Evolutionary conservation across 2,113 vertebrate genomes (phyloP).

Genomic region (Peucedramus taeniatus): DNA sequence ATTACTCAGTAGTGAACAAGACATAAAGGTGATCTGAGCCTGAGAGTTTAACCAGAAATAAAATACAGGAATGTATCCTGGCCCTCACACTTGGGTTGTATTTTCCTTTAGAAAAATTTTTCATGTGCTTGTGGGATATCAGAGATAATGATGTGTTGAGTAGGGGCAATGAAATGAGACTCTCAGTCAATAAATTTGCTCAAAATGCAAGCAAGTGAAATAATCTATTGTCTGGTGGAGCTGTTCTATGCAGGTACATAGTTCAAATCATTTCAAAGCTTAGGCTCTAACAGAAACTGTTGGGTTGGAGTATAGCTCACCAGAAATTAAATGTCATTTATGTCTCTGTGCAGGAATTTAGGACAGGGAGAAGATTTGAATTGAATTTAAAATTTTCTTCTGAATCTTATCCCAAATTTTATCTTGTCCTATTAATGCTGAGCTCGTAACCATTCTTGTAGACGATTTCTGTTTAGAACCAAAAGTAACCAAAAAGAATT

Average conservation of each 20-base stretch:
- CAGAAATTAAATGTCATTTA: background rate
- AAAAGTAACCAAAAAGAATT: background rate
- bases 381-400: background rate
- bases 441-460: background rate
- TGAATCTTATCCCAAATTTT: background rate
- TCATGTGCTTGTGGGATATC: background rate
- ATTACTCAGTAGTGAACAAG: background rate
- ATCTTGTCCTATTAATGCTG: background rate
- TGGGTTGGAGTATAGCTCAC: background rate
- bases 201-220: background rate
- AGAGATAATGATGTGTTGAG: conserved; percentile 14
- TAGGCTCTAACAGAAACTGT: background rate
- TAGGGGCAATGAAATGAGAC: background rate
- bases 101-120: background rate
- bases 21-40: background rate
- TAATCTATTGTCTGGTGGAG: background rate
- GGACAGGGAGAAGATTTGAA: background rate
- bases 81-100: background rate
- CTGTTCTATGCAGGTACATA: background rate
- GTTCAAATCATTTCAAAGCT: background rate
- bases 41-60: background rate
- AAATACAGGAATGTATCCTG: background rate
- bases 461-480: background rate
- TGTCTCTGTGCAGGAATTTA: background rate
- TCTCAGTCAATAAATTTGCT: conserved; percentile 8